These are phyloP conservation scores for Parasteatoda tepidariorum DNA, from an alignment of 1,140 invertebrate species.

Conservation along the genomic window DNA sequence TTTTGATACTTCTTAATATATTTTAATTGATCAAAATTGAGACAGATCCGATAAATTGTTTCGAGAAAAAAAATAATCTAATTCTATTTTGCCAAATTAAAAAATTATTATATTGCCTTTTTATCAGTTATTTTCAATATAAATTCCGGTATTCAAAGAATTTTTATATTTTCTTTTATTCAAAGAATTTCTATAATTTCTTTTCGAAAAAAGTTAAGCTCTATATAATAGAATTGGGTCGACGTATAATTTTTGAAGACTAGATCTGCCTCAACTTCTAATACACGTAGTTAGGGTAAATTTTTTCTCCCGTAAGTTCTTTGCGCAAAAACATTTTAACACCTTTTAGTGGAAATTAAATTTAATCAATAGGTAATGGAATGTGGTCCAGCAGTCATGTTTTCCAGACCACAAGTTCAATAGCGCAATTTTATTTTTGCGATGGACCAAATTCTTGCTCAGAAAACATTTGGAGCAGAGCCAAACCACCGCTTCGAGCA, in stretches of 20 bases:
- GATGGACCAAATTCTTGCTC: constrained; percentile 30
- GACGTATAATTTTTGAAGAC: constrained; percentile 13
- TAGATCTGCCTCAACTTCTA: neutral
- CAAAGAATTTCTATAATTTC: no score
- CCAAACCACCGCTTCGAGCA: constrained; percentile 35
- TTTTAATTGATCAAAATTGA: no score
- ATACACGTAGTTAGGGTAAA: constrained; percentile 14
- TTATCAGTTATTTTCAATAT: no score
- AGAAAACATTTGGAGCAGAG: constrained; percentile 51
- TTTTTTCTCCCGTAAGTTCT: constrained; percentile 5
- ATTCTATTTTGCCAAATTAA: no score
- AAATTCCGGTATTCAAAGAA: no score
- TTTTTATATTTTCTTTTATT: no score
- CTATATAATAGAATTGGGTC: constrained; percentile 8
- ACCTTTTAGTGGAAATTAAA: constrained; percentile 57
- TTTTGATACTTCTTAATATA: no score
- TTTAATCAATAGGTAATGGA: constrained; percentile 56
- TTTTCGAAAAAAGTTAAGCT: no score
- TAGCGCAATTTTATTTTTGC: constrained; percentile 43
- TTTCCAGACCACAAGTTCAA: constrained; percentile 54
- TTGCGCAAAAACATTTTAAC: constrained; percentile 41
- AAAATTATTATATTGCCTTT: no score
- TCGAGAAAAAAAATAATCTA: no score
- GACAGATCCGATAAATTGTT: no score
- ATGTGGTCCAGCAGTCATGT: constrained; percentile 38